Conservation (phyloP, 2,888 invertebrate species). For the Macrosiphum euphorbiae region DNA sequence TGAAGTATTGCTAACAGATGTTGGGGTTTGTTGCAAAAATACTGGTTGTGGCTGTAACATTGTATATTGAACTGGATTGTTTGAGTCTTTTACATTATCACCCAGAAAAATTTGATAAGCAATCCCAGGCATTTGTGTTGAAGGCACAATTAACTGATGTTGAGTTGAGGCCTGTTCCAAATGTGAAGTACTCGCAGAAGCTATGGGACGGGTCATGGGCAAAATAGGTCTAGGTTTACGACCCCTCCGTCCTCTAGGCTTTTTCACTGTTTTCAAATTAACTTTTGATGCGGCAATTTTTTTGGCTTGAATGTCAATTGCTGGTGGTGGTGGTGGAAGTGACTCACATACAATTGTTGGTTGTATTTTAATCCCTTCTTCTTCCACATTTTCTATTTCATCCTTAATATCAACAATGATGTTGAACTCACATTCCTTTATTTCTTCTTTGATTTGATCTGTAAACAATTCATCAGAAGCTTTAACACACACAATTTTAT, state of each 20-base stretch:
- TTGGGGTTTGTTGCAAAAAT: slow-evolving; percentile 45
- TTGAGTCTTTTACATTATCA: slow-evolving; percentile 35
- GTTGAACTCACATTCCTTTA: not conserved
- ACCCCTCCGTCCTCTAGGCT: slow-evolving; percentile 14
- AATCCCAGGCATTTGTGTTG: slow-evolving; percentile 51
- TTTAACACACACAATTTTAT: slow-evolving; percentile 50
- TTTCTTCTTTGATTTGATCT: slow-evolving; percentile 53
- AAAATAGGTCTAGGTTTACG: slow-evolving; percentile 61
- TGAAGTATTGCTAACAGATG: slow-evolving; percentile 25
- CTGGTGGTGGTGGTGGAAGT: not conserved
- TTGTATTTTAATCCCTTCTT: not conserved
- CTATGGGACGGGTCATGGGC: slow-evolving; percentile 38
- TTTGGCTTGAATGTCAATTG: not conserved
- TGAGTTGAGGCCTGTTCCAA: slow-evolving; percentile 27
- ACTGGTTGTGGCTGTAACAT: slow-evolving; percentile 55
- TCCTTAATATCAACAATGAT: slow-evolving; percentile 36
- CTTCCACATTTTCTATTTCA: slow-evolving; percentile 33
- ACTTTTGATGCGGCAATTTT: slow-evolving; percentile 36
- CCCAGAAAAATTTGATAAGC: slow-evolving; percentile 55
- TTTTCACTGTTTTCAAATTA: not conserved
- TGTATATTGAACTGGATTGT: slow-evolving; percentile 51
- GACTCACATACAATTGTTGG: not conserved
- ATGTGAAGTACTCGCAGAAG: not conserved
- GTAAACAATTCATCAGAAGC: slow-evolving; percentile 37
- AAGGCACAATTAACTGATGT: slow-evolving; percentile 52